A percentile compares a stretch with the other conserved stretches of the same genome.
phyloP scores from a whole-genome alignment of 1,140 invertebrate species.

The Oncopeltus fasciatus region DNA sequence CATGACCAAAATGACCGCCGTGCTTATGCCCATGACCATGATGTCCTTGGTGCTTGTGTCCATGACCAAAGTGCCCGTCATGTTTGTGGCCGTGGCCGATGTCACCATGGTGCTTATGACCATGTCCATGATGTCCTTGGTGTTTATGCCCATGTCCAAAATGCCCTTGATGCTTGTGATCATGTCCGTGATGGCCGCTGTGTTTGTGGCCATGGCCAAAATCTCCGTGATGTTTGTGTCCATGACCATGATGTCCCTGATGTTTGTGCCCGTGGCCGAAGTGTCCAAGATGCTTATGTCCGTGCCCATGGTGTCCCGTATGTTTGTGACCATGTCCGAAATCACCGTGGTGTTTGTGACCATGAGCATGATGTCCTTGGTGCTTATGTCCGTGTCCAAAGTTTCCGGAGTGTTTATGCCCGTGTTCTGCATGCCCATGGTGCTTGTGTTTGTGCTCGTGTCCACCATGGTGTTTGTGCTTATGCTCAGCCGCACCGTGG shows the following conservation, averaged over 20 bases:
- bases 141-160: conserved; percentile 14
- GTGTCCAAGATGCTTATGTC: conserved; percentile 14
- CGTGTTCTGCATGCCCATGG: conserved; percentile 14
- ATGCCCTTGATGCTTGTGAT: conserved; percentile 15
- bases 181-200: conserved; percentile 11
- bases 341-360: conserved; percentile 14
- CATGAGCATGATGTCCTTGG: conserved; percentile 7
- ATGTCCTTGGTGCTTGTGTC: conserved; percentile 14
- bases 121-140: conserved; percentile 11
- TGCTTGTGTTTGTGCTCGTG: conserved; percentile 12
- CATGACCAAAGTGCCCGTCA: conserved; percentile 12
- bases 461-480: conserved; percentile 13
- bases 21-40: conserved; percentile 15
- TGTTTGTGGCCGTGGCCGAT: conserved; percentile 18
- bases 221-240: conserved; percentile 14
- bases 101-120: conserved; percentile 13
- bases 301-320: conserved; percentile 13
- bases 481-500: conserved; percentile 12
- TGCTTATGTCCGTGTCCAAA: conserved; percentile 14
- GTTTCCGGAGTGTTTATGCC: conserved; percentile 8
- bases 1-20: conserved; percentile 12
- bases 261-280: conserved; percentile 16
- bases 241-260: conserved; percentile 12
- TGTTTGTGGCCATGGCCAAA: conserved; percentile 16
- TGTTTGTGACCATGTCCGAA: conserved; percentile 15